phyloP scores from a whole-genome alignment of 2,888 invertebrate species.

The Dryobotodes eremita region DNA sequence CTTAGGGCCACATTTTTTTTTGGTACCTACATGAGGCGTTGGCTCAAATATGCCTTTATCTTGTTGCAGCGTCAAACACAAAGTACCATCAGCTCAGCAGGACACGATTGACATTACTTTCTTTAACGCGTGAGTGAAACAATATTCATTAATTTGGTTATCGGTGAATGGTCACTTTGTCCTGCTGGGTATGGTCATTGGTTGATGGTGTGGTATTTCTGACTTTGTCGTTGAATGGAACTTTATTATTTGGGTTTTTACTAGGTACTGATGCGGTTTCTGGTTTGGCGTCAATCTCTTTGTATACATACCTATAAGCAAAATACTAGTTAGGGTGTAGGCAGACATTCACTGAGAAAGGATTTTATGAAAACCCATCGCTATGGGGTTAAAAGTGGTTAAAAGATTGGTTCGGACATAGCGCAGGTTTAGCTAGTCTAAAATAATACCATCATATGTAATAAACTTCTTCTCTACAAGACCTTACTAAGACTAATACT shows the following conservation, averaged over 20 bases:
- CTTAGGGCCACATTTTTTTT: background rate
- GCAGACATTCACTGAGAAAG: background rate
- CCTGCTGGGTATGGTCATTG: constrained; percentile 41
- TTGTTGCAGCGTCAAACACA: constrained; percentile 58
- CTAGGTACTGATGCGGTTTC: background rate
- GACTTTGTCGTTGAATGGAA: background rate
- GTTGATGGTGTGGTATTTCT: constrained; percentile 11
- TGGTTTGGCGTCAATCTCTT: background rate
- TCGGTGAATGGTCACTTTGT: constrained; percentile 46
- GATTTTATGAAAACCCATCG: background rate
- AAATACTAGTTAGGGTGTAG: background rate
- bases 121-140: constrained; percentile 57
- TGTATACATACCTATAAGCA: background rate
- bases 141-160: constrained; percentile 26
- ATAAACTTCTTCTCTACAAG: background rate
- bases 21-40: background rate
- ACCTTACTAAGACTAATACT: background rate
- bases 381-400: background rate
- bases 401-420: background rate
- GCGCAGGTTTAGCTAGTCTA: background rate
- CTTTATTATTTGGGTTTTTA: background rate
- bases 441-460: background rate
- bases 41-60: constrained; percentile 33
- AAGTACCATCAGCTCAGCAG: constrained; percentile 44
- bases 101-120: constrained; percentile 58